Base-by-base conservation (phyloP, 1,140 invertebrate species). In the Gryon sp. region DNA sequence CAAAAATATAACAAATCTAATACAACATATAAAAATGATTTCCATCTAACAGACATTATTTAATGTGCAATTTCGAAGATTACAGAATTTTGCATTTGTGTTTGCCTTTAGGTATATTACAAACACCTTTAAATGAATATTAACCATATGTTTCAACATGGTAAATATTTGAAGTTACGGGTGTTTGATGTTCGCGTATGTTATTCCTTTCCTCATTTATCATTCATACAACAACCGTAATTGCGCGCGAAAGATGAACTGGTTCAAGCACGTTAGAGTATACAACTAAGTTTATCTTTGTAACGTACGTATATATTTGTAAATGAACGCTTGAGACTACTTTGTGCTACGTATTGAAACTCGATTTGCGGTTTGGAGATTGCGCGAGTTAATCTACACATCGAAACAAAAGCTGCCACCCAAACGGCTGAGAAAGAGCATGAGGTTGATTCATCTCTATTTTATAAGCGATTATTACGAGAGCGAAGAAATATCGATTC, bases 221-320 rank as follows among this genome's bases (percentile, higher is more conserved):
- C 72, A 76, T 76, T 76, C 63, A 76, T 63, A 20, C 50, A 66
- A 65, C 65, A 53, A 48, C 60, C 45, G 74, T 72, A 72, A 77
- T 72, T 77, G 74, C 66, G 62, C 40, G 60, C 66, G 60, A 77
- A 77, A 72, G 65, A 77, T 72, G 60, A 77, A 72, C 74, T 72
- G 53, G 74, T 72, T 66, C 74, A 70, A 70, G 66, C 36, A 66
- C 48, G 45, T 77, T 76, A 72, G 69, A 60, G 55, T 59, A 59
- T 60, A 60, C 66, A 43, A 55, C 63, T 48, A 53, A 69, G 72
- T 76, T 76, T 63, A 76, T 63, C 55, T 76, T 76, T 68, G 46
- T 41, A 76, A 63, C 43, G 26, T 62, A 69, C 34, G 28, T 62
- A 69, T 68, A 76, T 68, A 76, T 68, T 55, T 76, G 63, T 68